phyloP scores from a whole-genome alignment of 2,888 invertebrate genomes.

The Ischnus inquisitorius region DNA sequence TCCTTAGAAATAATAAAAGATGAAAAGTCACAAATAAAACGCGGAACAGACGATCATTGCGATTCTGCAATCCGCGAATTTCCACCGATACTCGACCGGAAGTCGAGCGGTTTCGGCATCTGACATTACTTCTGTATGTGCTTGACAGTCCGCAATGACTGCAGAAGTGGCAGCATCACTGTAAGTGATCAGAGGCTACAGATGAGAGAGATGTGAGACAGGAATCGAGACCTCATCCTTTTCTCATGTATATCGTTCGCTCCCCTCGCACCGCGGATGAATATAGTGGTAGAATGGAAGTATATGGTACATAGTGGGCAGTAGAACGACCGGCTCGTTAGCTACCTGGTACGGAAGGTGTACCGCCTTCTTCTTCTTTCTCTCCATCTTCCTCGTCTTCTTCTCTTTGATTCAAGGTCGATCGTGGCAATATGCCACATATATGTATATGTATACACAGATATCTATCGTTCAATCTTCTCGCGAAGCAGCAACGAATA shows the following conservation, averaged over 20 bases:
- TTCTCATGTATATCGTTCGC: constrained; percentile 22
- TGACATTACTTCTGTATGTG: background rate
- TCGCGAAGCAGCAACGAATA: constrained; percentile 58
- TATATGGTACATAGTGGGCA: constrained; percentile 25
- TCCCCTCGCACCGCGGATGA: background rate
- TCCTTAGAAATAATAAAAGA: background rate
- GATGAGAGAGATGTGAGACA: constrained; percentile 29
- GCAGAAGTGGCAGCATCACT: background rate
- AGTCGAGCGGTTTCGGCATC: background rate
- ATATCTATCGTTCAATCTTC: constrained; percentile 41
- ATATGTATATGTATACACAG: background rate
- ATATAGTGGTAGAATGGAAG: constrained; percentile 39
- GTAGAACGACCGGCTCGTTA: constrained; percentile 67
- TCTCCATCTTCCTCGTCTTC: constrained; percentile 45
- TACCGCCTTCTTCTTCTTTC: constrained; percentile 51
- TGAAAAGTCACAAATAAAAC: background rate
- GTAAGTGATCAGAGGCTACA: background rate
- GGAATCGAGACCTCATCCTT: constrained; percentile 23
- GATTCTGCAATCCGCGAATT: background rate
- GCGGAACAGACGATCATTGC: background rate
- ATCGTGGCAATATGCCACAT: constrained; percentile 48
- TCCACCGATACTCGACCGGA: background rate
- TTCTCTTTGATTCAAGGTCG: constrained; percentile 63
- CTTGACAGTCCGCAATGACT: background rate
- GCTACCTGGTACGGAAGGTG: constrained; percentile 63